These are phyloP conservation scores for Pygmarrhopalites habei DNA, from an alignment of 1,140 invertebrate genomes.

Conservation along the genomic window DNA sequence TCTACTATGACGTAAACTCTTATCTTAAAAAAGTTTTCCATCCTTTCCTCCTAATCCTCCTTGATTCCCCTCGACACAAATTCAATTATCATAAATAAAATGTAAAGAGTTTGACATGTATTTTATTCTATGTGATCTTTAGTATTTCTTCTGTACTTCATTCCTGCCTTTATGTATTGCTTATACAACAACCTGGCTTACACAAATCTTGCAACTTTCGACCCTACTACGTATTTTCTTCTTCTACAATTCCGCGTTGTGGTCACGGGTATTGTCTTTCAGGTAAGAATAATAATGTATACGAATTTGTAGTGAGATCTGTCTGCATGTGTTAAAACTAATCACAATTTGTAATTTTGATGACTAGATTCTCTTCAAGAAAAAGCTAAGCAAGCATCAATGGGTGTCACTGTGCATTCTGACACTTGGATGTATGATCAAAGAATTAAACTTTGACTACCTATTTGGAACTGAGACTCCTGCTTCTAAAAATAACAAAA, in stretches of 20 bases:
- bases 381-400: constrained; percentile 69
- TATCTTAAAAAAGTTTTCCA: too few relatives aligned
- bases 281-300: constrained; percentile 57
- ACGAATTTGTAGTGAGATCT: neutral
- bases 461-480: neutral
- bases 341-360: constrained; percentile 7
- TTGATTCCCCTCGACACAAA: too few relatives aligned
- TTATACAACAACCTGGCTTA: constrained; percentile 93
- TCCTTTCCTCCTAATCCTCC: too few relatives aligned
- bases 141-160: constrained; percentile 77
- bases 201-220: constrained; percentile 79
- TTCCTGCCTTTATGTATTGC: constrained; percentile 85
- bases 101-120: too few relatives aligned
- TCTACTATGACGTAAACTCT: too few relatives aligned
- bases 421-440: constrained; percentile 84
- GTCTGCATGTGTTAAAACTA: too few relatives aligned
- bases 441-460: constrained; percentile 61
- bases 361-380: constrained; percentile 72
- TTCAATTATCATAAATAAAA: too few relatives aligned
- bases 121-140: too few relatives aligned
- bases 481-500: too few relatives aligned
- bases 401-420: constrained; percentile 82
- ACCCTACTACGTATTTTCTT: constrained; percentile 89
- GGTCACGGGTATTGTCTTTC: constrained; percentile 83
- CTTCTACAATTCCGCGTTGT: constrained; percentile 88